Evolutionary conservation across 2,113 vertebrate genomes (phyloP), one percentile per base, ranked within the genome.

Genomic region (Cervus canadensis): DNA sequence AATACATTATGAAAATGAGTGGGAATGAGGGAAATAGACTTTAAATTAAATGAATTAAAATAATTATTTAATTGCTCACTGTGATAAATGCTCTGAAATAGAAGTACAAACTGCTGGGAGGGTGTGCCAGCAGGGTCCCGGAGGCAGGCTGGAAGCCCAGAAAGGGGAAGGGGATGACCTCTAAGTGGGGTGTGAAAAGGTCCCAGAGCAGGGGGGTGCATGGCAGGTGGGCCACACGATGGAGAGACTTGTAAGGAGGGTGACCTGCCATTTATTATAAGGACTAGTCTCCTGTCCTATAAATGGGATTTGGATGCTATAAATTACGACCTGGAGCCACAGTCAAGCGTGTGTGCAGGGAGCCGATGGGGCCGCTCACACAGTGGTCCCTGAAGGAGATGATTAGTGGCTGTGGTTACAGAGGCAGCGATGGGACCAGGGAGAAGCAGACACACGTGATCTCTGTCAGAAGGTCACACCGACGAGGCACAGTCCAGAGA

Each of bases 41-140:
- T 98, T 91, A 98, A 96, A 95, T 94, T 97, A 96, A 97, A 97
- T 79, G 71, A 96, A 97, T 97, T 97, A 97, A 97, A 97, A 94
- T 95, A 96, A 98, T 95, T 87, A 91, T 93, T 94, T 95, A 97
- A 97, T 97, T 96, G 79, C 50, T 95, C 21, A 54, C 60, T 62
- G 8, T 84, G 36, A n/a, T 96, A 78, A 97, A 93, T 97, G 89
- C 82, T 91, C 52, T 59, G 78, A 74, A 93, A 86, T 71, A 82
- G 88, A 93, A 92, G 56, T 56, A 33, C 4, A 1, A 23, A 36
- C 30, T 86, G 64, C 60, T 82, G 11, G 16, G 15, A 56, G 33
- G 74, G n/a, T 28, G 1, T 52, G 43, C 85, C 71, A 30, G 3
- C 36, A 10, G 43, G 40, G 30, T 86, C 60, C 57, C 25, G 43